Base-by-base conservation (phyloP, 1,140 invertebrate genomes). In the roundworm (Caenorhabditis elegans) region DNA sequence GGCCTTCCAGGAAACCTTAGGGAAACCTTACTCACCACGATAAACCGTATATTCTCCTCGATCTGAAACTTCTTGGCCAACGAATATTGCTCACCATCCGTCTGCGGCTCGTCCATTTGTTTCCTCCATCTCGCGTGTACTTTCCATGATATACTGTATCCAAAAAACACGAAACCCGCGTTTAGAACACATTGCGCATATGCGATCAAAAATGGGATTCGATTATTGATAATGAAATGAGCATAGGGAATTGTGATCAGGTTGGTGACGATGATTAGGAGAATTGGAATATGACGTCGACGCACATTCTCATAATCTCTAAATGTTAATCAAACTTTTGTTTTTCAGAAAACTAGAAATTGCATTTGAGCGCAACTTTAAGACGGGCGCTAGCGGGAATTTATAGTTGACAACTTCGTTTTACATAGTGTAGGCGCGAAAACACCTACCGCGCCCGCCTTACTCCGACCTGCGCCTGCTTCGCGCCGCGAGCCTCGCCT, bases 211-310 rank as follows among this genome's bases (percentile, higher is more conserved):
- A 70, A 70, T 22, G 60, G 60, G 39, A 70, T 70, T 39, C 19
- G 60, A 6, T 70, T 22, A 13, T 70, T 36, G 34, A 70, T 36
- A 70, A 70, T 26, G 60, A 70, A 39, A 13, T 70, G 28, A 36
- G 60, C 60, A 39, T 70, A 70, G 31, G 60, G 31, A 70, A 70
- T 70, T 22, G 60, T 70, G 60, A 70, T 70, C 28, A 70, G 8
- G 28, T 70, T 70, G 15, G 31, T 70, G 31, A 22, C n/a, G 24
- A 70, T 3, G 19, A 70, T 70, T 8, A 70, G 34, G 15, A 36
- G n/a, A 39, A 70, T 39, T 39, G 60, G 60, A 19, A 70, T 70
- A 39, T 70, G 60, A 39, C 60, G 60, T 19, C 60, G 13, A 10
- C 34, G 31, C 10, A 19, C 10, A 22, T 70, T 36, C n/a, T 70